Evolutionary conservation across 2,113 vertebrate genomes (phyloP), one percentile per base, ranked within the genome.

Genomic region (Bujurquina vittata): DNA sequence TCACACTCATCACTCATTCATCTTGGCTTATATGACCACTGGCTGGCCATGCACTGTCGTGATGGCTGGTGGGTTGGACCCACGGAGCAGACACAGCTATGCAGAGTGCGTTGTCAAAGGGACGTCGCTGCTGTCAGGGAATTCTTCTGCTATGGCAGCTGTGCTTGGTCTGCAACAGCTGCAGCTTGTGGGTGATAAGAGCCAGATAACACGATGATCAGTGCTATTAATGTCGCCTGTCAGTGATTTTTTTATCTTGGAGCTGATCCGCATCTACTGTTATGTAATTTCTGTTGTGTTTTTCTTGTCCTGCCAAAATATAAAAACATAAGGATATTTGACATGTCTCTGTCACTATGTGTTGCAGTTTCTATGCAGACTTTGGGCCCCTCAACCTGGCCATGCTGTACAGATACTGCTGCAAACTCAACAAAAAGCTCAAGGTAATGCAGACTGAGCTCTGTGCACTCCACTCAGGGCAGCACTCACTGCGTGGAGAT

Each of bases 361-460:
- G 56, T 88, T 91, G 67, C 92, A 99, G 97, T 94, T 99, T 99
- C 94, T 97, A 98, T 94, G 96, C 96, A 92, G 98, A 99, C 95
- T 99, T 99, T 85, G 98, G 97, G 77, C 97, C 98, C 78, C 94
- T 98, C 83, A 98, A 98, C 94, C 94, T 98, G 96, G 97, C 96
- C 72, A 96, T 97, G 96, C 85, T 99, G 79, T 97, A 98, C 94
- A 96, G 97, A 92, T 99, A 97, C 93, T 97, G 97, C 96, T 97
- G 96, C 94, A 98, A 97, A 89, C 94, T 99, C 83, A 97, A 97
- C 94, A 98, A 97, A 94, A 98, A 98, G 81, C 94, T 98, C 35
- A 98, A 98, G 96, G 97, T 98, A 94, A 97, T 3, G 12, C 8
- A 65, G 17, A 20, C 15, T n/a, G 14, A 18, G 40, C 12, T 61